These are phyloP conservation scores for Laticauda laticaudata DNA, from an alignment of 2,113 vertebrate genomes.

Conservation along the genomic window DNA sequence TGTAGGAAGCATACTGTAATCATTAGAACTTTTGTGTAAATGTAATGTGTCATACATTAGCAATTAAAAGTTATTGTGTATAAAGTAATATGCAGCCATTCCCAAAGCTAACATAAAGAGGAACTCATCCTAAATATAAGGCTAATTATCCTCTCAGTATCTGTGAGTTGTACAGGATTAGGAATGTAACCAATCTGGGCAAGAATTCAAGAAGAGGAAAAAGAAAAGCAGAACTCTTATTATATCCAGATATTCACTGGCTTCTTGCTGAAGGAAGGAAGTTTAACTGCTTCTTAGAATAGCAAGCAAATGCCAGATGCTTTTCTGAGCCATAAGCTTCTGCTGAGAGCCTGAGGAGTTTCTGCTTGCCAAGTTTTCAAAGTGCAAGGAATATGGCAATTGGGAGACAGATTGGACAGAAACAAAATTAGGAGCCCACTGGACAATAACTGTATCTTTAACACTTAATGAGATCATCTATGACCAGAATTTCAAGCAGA, in stretches of 20 bases:
- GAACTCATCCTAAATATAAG: neutral
- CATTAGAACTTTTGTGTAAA: neutral
- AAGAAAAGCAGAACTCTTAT: neutral
- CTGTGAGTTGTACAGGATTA: slow-evolving; percentile 1
- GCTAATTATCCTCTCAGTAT: neutral
- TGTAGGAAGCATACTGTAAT: slow-evolving; percentile 21
- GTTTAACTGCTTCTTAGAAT: slow-evolving; percentile 10
- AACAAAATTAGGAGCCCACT: neutral
- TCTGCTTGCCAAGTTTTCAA: neutral
- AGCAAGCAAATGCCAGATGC: slow-evolving; percentile 20
- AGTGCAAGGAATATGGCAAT: neutral
- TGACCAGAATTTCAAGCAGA: neutral
- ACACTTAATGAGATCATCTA: neutral
- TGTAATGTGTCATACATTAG: neutral
- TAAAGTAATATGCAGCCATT: neutral
- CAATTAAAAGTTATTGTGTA: neutral
- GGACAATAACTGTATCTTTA: neutral
- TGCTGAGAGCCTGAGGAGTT: neutral
- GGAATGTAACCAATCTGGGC: neutral
- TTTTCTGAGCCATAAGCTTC: slow-evolving; percentile 10
- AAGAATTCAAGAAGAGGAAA: neutral
- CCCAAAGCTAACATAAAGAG: slow-evolving; percentile 1
- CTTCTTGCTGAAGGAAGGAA: slow-evolving; percentile 1
- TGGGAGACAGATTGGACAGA: neutral
- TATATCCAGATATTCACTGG: neutral